A percentile compares a stretch with the other conserved stretches of the same genome.
Conservation (phyloP, 1,140 invertebrate genomes). For the Drosophila dunni region DNA sequence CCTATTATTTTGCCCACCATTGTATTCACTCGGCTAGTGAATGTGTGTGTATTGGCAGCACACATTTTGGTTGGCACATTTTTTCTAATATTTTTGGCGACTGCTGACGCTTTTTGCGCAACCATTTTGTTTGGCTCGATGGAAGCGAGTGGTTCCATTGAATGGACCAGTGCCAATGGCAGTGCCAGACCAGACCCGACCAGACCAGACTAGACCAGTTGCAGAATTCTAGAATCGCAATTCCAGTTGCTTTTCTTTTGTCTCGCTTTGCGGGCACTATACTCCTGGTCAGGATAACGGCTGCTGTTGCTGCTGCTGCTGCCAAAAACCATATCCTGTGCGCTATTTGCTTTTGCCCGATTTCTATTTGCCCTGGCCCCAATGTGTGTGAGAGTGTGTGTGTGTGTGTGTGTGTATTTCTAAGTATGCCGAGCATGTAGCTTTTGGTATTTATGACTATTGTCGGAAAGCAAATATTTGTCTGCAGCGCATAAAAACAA, state of each 20-base stretch:
- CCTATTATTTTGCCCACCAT: neutral
- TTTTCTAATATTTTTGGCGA: slow-evolving; percentile 77
- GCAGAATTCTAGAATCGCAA: slow-evolving; percentile 61
- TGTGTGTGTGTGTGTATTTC: slow-evolving; percentile 65
- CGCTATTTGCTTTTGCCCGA: slow-evolving; percentile 80
- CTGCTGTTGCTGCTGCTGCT: slow-evolving; percentile 45
- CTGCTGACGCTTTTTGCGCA: slow-evolving; percentile 79
- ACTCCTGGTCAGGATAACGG: slow-evolving; percentile 27
- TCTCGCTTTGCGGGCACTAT: slow-evolving; percentile 66
- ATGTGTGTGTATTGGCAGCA: slow-evolving; percentile 24
- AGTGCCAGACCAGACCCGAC: too few relatives aligned
- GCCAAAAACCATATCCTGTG: slow-evolving; percentile 80
- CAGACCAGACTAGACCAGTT: neutral
- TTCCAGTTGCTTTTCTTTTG: slow-evolving; percentile 60
- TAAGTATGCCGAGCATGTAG: slow-evolving; percentile 84
- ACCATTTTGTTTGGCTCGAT: slow-evolving; percentile 72
- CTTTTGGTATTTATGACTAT: slow-evolving; percentile 85
- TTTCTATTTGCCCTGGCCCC: slow-evolving; percentile 76
- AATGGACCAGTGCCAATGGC: slow-evolving; percentile 46
- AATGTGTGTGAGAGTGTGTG: slow-evolving; percentile 21
- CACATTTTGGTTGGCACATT: slow-evolving; percentile 40
- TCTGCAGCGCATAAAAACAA: slow-evolving; percentile 85
- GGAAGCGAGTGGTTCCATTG: slow-evolving; percentile 28
- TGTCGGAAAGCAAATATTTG: slow-evolving; percentile 85
- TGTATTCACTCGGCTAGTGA: neutral